Evolutionary conservation across 2,113 vertebrate genomes (phyloP), one percentile per base, ranked within the genome.

Genomic region (Vulpes vulpes): DNA sequence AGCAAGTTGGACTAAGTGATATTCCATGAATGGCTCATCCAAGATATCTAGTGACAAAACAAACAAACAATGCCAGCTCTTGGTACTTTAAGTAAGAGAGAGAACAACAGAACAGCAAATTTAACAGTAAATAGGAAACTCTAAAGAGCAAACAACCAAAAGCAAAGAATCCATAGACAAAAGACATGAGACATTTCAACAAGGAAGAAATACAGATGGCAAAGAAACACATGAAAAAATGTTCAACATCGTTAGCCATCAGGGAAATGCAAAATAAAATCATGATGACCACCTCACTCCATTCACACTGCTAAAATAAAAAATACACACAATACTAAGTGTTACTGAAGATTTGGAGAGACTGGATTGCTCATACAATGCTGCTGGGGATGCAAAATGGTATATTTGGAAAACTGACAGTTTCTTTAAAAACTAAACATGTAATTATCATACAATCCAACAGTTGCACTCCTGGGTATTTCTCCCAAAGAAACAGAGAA

Each of bases 371-470:
- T 74, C 65, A 57, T 74, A 64, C 43, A 27, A 87, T 86, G 60
- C 71, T 71, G 17, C 35, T 88, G 49, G 65, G 57, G 74, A 81
- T 81, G 35, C 73, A n/a, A 80, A 92, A 64, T 64, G 43, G 43
- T 87, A 80, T 12, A 81, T 81, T 65, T 49, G n/a, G 27, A 88
- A 89, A 93, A 94, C 11, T 80, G 51, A 53, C 8, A 17, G 20
- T 87, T 92, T 87, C 83, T 94, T 67, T 51, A 76, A 87, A 94
- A 79, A 94, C 62, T 69, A 87, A 87, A 59, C 35, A 86, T 79
- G 35, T 59, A 59, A 51, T 38, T 69, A 43, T 38, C 35, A 94
- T 80, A 19, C 5, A 10, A 89, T 49, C 49, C 57, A 90, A 49
- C 11, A 74, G 49, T n/a, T 90, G 49, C 55, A 74, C 49, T 57